Evolutionary conservation across 2,113 vertebrate genomes (phyloP), one percentile per base, ranked within the genome.

Genomic region (Gallinago media): DNA sequence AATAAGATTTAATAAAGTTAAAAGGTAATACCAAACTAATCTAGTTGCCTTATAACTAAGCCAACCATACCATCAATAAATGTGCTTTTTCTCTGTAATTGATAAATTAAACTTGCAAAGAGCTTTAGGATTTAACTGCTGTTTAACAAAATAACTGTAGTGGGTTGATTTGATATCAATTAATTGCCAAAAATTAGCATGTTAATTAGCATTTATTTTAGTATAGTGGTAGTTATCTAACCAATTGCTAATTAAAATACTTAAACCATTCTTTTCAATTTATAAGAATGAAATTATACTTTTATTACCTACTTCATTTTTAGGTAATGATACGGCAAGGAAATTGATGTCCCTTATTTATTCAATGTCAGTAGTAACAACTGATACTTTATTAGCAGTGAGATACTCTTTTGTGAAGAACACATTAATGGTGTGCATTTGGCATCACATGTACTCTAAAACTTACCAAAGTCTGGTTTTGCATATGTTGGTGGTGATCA

Each of bases 181-280:
- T 97, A 98, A 97, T 96, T 96, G 79, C 61, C 49, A 72, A 94
- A 93, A 96, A 97, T 97, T 98, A 97, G 36, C 91, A 96, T 95
- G 73, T 92, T 97, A 98, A 98, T 98, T 96, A 86, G 40, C 40
- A 96, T 96, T 97, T 97, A 96, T 98, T 95, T 97, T 97, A 86
- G 27, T 85, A 93, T 94, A 94, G 65, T 85, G 29, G 44, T 91
- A 91, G 70, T 88, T 97, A 94, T 96, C 75, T 96, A 94, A 59
- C 63, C 68, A 74, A 82, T 88, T 96, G 80, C 72, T 97, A 97
- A 98, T 97, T 96, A 83, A 97, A 97, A 92, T 85, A 65, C 72
- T 93, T 97, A 95, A 96, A 95, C 9, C 18, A 59, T 91, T 93
- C 27, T 44, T 93, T 95, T 96, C 47, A 71, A 77, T 92, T 94